These are phyloP conservation scores for Tenebrio molitor DNA, from an alignment of 1,140 invertebrate genomes.

Conservation along the genomic window DNA sequence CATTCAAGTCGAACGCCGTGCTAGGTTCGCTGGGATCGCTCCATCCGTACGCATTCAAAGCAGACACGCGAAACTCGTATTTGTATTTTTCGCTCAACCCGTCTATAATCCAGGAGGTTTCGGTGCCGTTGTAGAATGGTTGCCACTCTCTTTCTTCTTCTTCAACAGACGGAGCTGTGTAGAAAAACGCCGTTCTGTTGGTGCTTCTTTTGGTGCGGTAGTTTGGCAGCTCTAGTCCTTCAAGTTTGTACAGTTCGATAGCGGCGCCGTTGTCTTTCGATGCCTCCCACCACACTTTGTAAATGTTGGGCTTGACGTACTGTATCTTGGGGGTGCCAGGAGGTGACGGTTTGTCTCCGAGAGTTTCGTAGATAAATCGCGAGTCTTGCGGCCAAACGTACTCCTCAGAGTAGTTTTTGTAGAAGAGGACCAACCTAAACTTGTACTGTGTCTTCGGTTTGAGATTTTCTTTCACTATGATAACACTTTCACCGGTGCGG, in stretches of 20 bases:
- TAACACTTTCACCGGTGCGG: constrained; percentile 45
- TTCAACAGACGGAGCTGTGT: constrained; percentile 64
- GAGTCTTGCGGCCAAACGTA: constrained; percentile 79
- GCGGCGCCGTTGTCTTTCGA: constrained; percentile 77
- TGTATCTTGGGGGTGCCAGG: constrained; percentile 78
- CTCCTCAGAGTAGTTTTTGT: constrained; percentile 70
- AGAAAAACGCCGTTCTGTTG: constrained; percentile 60
- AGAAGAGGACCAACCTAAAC: constrained; percentile 79
- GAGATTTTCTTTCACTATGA: constrained; percentile 71
- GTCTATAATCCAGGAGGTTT: constrained; percentile 84
- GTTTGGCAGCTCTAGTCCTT: constrained; percentile 66
- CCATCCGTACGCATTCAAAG: constrained; percentile 87
- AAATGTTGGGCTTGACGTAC: constrained; percentile 74
- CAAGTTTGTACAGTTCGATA: constrained; percentile 73
- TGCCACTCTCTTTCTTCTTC: constrained; percentile 73
- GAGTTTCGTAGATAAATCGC: constrained; percentile 81
- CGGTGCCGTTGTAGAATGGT: constrained; percentile 85
- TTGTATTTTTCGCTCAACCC: constrained; percentile 76
- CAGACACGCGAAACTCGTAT: constrained; percentile 81
- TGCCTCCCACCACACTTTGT: constrained; percentile 80
- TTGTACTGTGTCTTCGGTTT: constrained; percentile 81
- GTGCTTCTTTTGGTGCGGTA: constrained; percentile 62
- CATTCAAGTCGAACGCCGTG: constrained; percentile 69
- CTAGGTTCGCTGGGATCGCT: constrained; percentile 74
- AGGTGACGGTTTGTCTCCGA: constrained; percentile 77